Percentiles rank a stretch among this genome's conserved stretches.
These are phyloP conservation scores for Exephanes ischioxanthus DNA, from an alignment of 2,888 invertebrate genomes.

Conservation along the genomic window DNA sequence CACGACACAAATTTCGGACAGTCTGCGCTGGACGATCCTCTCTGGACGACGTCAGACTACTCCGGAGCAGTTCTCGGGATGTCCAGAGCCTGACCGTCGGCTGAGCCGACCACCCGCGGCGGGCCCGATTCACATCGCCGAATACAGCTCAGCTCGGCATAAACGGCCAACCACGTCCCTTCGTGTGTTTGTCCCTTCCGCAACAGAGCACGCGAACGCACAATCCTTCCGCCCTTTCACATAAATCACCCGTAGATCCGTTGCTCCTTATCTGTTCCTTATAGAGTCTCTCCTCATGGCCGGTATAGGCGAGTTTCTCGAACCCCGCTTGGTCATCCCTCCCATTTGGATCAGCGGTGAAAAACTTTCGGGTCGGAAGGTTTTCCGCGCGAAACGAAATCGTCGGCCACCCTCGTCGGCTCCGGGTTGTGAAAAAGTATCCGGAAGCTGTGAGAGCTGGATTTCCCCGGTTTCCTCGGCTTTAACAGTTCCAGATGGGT, in stretches of 20 bases:
- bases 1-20: constrained; percentile 24
- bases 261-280: constrained; percentile 51
- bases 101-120: constrained; percentile 15
- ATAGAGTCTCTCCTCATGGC: constrained; percentile 20
- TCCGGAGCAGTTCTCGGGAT: constrained; percentile 21
- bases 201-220: constrained; percentile 36
- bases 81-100: constrained; percentile 1
- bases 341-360: constrained; percentile 6
- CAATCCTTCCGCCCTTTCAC: constrained; percentile 44
- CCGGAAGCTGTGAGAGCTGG: constrained; percentile 46
- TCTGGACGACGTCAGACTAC: constrained; percentile 34
- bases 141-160: constrained; percentile 24
- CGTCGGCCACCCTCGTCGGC: constrained; percentile 32
- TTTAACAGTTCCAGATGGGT: constrained; percentile 39
- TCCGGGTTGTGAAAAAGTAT: constrained; percentile 26
- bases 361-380: constrained; percentile 54
- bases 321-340: constrained; percentile 44
- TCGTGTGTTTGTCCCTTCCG: constrained; percentile 19
- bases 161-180: not conserved
- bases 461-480: constrained; percentile 48
- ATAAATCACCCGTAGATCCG: constrained; percentile 62
- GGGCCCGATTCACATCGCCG: constrained; percentile 43
- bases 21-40: not conserved
- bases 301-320: constrained; percentile 19
- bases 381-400: constrained; percentile 34